A percentile compares a stretch with the other conserved stretches of the same genome.
These are phyloP conservation scores for Chamaetylas fuelleborni DNA, from an alignment of 2,113 vertebrate genomes.

Conservation along the genomic window DNA sequence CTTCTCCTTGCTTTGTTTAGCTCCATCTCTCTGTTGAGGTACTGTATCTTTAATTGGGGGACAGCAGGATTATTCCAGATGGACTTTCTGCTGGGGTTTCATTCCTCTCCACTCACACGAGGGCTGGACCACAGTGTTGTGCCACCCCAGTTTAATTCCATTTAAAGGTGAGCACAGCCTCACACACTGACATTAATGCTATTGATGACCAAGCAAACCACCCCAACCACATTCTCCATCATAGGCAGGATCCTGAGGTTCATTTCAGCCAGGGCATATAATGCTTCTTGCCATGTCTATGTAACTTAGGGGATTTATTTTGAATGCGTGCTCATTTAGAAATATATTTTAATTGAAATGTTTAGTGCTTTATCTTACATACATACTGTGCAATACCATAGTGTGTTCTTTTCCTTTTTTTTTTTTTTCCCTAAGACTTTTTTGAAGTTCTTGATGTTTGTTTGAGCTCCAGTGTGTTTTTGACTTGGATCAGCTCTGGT, in stretches of 20 bases:
- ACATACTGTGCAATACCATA: constrained; percentile 64
- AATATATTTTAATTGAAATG: constrained; percentile 46
- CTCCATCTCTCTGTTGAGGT: neutral
- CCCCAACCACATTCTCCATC: neutral
- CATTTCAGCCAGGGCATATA: neutral
- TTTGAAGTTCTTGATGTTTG: neutral
- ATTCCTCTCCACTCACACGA: neutral
- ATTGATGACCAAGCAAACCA: neutral
- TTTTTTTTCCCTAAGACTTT: neutral
- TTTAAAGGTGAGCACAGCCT: constrained; percentile 13
- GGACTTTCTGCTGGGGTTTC: neutral
- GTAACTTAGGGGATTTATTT: constrained; percentile 30
- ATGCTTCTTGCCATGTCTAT: neutral
- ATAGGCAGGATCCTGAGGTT: constrained; percentile 20
- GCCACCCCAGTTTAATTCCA: neutral
- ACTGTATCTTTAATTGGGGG: constrained; percentile 29
- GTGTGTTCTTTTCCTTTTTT: constrained; percentile 7
- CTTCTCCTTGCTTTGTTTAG: neutral
- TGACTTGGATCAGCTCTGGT: constrained; percentile 1
- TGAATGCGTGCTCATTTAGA: constrained; percentile 44
- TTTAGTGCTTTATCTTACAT: constrained; percentile 52
- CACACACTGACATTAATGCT: neutral
- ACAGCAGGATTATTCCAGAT: neutral
- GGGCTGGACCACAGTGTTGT: neutral
- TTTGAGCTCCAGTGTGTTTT: neutral